phyloP scores from a whole-genome alignment of 2,113 vertebrate species.

The Ammospiza nelsoni region DNA sequence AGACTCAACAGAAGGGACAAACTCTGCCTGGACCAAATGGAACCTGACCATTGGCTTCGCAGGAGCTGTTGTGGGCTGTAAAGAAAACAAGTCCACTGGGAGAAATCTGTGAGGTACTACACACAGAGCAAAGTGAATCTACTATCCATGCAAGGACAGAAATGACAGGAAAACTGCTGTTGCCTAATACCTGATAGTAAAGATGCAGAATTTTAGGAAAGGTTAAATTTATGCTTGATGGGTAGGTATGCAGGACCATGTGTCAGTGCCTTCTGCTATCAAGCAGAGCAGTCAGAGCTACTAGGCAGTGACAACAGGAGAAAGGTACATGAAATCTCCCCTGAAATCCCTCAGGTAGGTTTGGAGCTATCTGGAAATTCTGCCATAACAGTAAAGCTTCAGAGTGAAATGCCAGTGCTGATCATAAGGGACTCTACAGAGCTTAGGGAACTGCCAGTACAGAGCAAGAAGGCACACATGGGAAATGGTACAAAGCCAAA shows the following conservation, averaged over 20 bases:
- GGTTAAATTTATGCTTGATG: not conserved
- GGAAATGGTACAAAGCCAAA: not conserved
- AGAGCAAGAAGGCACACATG: not conserved
- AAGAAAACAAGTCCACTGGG: not conserved
- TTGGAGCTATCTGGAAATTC: not conserved
- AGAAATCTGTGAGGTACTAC: not conserved
- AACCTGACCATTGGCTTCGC: not conserved
- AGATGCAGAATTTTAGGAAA: not conserved
- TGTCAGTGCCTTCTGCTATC: not conserved
- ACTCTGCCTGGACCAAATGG: not conserved
- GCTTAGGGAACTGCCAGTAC: not conserved
- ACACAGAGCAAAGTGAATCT: not conserved
- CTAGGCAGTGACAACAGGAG: not conserved
- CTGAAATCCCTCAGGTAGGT: not conserved
- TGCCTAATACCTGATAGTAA: not conserved
- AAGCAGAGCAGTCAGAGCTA: not conserved
- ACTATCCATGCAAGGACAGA: not conserved
- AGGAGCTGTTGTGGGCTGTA: not conserved
- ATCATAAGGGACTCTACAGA: accelerated
- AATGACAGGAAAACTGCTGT: not conserved
- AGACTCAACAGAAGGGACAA: not conserved
- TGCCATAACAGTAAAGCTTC: not conserved
- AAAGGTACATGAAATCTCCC: not conserved
- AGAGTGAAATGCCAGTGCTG: not conserved
- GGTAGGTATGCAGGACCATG: not conserved